These are phyloP conservation scores for Macrosteles quadrilineatus DNA, from an alignment of 1,140 invertebrate species.

Conservation along the genomic window DNA sequence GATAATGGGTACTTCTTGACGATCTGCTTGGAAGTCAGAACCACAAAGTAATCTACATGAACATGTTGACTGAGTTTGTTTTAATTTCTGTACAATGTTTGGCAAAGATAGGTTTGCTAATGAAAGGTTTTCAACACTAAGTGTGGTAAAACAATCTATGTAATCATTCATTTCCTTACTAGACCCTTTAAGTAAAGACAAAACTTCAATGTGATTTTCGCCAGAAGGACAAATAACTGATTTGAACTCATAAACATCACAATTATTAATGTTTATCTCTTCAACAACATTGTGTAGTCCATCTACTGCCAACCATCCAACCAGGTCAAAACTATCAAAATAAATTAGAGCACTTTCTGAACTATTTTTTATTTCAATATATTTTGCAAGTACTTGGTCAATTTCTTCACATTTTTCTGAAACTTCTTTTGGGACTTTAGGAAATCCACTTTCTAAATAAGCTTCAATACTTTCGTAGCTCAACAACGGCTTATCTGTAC, in stretches of 20 bases:
- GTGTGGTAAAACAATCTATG: too few species aligned
- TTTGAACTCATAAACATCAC: background rate
- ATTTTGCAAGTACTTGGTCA: background rate
- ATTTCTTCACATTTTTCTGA: background rate
- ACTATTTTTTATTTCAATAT: background rate
- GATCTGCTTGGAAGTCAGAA: too few species aligned
- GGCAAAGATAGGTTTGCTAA: too few species aligned
- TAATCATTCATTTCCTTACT: background rate
- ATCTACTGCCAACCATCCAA: slow-evolving; percentile 8
- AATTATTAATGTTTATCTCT: background rate
- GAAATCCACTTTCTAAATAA: background rate
- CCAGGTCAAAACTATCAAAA: background rate
- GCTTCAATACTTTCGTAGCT: background rate
- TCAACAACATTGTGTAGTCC: background rate
- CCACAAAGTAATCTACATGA: too few species aligned
- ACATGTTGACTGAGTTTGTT: too few species aligned
- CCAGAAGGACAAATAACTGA: background rate
- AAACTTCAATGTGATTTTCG: background rate
- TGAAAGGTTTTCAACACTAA: too few species aligned
- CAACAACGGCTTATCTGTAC: background rate
- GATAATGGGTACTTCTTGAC: too few species aligned
- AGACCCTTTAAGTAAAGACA: background rate
- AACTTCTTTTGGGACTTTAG: too few species aligned
- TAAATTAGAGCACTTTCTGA: background rate
- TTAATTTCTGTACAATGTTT: too few species aligned